Conservation (phyloP, 2,113 vertebrate species). For the Dascyllus trimaculatus region DNA sequence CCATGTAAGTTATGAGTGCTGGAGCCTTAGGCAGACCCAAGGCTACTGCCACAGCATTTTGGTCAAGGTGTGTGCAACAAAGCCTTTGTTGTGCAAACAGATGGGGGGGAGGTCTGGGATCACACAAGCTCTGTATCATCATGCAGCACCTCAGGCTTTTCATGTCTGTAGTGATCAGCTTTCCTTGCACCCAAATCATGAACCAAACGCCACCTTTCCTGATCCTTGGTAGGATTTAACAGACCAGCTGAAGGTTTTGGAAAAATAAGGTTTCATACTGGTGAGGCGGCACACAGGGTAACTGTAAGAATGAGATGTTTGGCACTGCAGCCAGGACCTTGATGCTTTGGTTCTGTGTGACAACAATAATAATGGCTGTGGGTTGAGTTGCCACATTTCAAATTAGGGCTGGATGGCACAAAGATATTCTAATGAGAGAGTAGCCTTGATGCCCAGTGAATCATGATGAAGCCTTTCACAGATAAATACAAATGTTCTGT, state of each 20-base stretch:
- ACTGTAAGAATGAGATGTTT: constrained; percentile 46
- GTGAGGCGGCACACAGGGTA: constrained; percentile 25
- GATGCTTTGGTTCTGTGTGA: constrained; percentile 51
- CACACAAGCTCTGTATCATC: constrained; percentile 54
- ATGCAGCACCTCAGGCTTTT: constrained; percentile 51
- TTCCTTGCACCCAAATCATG: background rate
- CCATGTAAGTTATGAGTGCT: constrained; percentile 35
- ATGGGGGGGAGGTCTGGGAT: constrained; percentile 33
- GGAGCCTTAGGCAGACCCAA: constrained; percentile 54
- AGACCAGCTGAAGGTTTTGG: background rate
- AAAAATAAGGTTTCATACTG: constrained; percentile 12
- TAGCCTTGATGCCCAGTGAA: constrained; percentile 43
- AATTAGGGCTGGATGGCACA: constrained; percentile 34
- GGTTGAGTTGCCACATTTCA: constrained; percentile 43
- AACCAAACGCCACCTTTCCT: constrained; percentile 29
- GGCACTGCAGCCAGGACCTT: constrained; percentile 38
- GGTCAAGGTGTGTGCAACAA: constrained; percentile 56
- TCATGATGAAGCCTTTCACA: constrained; percentile 44
- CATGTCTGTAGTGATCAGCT: constrained; percentile 48
- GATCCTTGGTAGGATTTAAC: constrained; percentile 10
- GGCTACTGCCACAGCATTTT: constrained; percentile 52
- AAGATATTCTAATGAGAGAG: constrained; percentile 47
- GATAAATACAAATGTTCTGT: constrained; percentile 11
- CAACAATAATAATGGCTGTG: constrained; percentile 58
- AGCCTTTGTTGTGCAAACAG: constrained; percentile 59